Conservation (phyloP, 37 sponge, comb jelly and placozoan genomes). For the Chondrilla cf. caribensis region DNA sequence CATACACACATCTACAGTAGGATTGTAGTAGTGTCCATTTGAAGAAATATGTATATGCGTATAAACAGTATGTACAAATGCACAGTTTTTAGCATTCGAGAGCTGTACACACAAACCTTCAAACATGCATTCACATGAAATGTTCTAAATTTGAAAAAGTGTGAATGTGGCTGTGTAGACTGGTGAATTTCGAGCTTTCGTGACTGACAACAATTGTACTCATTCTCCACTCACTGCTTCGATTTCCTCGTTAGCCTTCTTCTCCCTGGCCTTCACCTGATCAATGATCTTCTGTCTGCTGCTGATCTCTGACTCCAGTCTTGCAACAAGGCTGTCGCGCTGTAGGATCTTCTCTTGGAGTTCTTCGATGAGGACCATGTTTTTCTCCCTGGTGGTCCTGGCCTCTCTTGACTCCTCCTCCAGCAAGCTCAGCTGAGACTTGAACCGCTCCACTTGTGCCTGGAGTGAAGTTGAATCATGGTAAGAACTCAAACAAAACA, state of each 20-base stretch:
- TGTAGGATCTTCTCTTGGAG: conserved; percentile 29
- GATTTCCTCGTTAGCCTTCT: conserved; percentile 9
- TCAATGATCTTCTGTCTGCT: conserved; percentile 17
- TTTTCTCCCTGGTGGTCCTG: not conserved
- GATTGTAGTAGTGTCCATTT: not conserved
- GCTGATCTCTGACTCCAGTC: conserved; percentile 14
- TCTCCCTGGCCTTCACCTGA: conserved; percentile 29
- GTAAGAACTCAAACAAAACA: not conserved
- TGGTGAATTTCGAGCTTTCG: too few species aligned
- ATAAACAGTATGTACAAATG: too few species aligned
- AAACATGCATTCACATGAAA: too few species aligned
- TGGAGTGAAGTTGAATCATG: not conserved
- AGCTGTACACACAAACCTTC: too few species aligned
- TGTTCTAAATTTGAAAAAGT: too few species aligned
- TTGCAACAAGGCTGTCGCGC: not conserved
- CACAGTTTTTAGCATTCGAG: too few species aligned
- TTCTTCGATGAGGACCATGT: conserved; percentile 5
- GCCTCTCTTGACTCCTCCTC: not conserved
- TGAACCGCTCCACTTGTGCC: conserved; percentile 6
- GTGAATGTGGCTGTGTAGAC: too few species aligned
- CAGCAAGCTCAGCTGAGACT: conserved; percentile 21
- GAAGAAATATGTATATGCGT: not conserved
- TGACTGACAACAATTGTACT: too few species aligned
- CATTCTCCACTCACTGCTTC: conserved; percentile 8
- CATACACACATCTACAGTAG: not conserved